Conservation (phyloP, 2,113 vertebrate genomes). For the Isurus oxyrinchus region DNA sequence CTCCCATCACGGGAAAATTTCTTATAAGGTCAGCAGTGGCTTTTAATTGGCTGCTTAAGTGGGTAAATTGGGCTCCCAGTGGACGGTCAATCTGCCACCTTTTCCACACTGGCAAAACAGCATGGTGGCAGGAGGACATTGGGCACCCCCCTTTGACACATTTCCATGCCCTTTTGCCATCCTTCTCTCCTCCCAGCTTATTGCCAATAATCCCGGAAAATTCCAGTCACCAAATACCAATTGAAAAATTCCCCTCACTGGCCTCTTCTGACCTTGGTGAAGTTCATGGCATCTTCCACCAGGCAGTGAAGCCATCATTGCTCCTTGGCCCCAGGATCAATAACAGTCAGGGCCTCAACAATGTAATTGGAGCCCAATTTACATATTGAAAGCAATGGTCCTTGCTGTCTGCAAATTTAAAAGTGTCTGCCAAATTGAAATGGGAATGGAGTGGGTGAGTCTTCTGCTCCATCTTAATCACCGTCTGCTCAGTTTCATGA, state of each 20-base stretch:
- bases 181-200: no score
- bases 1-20: not conserved
- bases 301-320: not conserved
- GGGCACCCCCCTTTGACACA: no score
- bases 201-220: no score
- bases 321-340: not conserved
- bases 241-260: not conserved
- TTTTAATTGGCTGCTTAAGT: no score
- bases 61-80: no score
- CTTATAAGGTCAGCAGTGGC: no score
- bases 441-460: not conserved
- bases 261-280: not conserved
- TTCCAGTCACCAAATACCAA: no score
- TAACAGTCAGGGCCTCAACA: not conserved
- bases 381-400: not conserved
- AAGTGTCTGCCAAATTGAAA: not conserved
- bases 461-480: not conserved
- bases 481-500: not conserved
- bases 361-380: not conserved
- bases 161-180: no score
- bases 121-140: no score
- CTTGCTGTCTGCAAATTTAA: not conserved
- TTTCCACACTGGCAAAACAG: no score
- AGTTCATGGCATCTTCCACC: not conserved
- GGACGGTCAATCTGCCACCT: no score